Percentiles rank a stretch among this genome's conserved stretches.
phyloP scores from a whole-genome alignment of 2,797 vertebrate genomes.

The Chelon labrosus region DNA sequence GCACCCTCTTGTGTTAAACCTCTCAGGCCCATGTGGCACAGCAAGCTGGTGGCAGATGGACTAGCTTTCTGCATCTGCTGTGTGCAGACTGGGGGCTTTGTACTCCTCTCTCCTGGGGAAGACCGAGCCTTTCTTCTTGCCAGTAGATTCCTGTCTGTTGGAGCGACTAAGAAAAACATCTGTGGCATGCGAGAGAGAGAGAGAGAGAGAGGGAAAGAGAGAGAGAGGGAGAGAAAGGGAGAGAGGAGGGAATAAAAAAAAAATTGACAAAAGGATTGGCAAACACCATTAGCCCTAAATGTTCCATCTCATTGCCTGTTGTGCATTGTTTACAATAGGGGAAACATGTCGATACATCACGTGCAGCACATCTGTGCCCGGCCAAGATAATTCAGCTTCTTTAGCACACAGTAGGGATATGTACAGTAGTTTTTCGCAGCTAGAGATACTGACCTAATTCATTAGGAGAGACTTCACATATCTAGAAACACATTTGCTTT shows the following conservation, averaged over 20 bases:
- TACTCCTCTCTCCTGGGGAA: conserved; percentile 98
- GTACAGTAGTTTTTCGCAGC: conserved; percentile 82
- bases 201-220: conserved; percentile 44
- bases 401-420: conserved; percentile 10
- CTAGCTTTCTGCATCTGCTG: conserved; percentile 98
- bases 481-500: conserved; percentile 85
- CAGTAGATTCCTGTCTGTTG: conserved; percentile 99
- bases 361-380: conserved; percentile 81
- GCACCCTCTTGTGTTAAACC: conserved; percentile 88
- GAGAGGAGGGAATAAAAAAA: conserved; percentile 46
- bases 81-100: conserved; percentile 98
- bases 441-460: conserved; percentile 92
- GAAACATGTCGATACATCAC: conserved; percentile 91
- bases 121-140: conserved; percentile 95
- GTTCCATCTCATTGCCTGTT: conserved; percentile 91
- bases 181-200: conserved; percentile 91
- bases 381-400: conserved; percentile 33
- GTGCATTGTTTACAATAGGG: conserved; percentile 94
- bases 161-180: conserved; percentile 99
- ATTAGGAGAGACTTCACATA: conserved; percentile 88
- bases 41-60: conserved; percentile 99
- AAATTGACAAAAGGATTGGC: conserved; percentile 95
- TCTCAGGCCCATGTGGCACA: conserved; percentile 95
- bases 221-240: conserved; percentile 20
- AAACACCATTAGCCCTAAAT: conserved; percentile 96